Conservation (phyloP, 64 coral and sea anemone species). For the Stichodactyla mertensii region DNA sequence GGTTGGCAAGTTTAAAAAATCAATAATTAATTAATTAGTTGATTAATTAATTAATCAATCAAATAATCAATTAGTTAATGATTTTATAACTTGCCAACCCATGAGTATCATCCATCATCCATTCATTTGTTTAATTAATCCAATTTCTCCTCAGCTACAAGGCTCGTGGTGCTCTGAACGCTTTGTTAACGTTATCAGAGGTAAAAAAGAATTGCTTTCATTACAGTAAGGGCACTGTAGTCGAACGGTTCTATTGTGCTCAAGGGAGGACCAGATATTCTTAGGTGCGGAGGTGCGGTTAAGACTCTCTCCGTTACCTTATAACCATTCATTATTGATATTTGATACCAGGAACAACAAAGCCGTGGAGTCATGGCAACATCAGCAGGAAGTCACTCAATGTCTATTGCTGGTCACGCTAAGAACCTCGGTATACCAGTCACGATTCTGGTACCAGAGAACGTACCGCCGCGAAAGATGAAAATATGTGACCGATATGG, state of each 20-base stretch:
- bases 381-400: slow-evolving; percentile 50
- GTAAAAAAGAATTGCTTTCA: background rate
- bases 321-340: background rate
- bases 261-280: too few relatives aligned
- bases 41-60: too few relatives aligned
- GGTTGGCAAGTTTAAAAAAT: background rate
- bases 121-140: too few relatives aligned
- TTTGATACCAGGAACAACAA: slow-evolving; percentile 36
- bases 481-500: slow-evolving; percentile 26
- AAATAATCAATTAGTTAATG: background rate
- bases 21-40: background rate
- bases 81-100: background rate
- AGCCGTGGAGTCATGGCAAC: slow-evolving; percentile 36
- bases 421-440: slow-evolving; percentile 44
- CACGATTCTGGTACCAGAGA: slow-evolving; percentile 62
- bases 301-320: background rate
- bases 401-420: slow-evolving; percentile 51
- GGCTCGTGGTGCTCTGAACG: slow-evolving; percentile 39
- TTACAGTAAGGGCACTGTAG: too few relatives aligned
- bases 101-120: too few relatives aligned
- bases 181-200: slow-evolving; percentile 29
- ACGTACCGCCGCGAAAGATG: slow-evolving; percentile 43
- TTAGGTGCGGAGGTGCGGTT: too few relatives aligned
- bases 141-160: slow-evolving; percentile 34
- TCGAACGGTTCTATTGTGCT: too few relatives aligned